Evolutionary conservation across 2,888 invertebrate genomes (phyloP).

Genomic region (Diploptera punctata): DNA sequence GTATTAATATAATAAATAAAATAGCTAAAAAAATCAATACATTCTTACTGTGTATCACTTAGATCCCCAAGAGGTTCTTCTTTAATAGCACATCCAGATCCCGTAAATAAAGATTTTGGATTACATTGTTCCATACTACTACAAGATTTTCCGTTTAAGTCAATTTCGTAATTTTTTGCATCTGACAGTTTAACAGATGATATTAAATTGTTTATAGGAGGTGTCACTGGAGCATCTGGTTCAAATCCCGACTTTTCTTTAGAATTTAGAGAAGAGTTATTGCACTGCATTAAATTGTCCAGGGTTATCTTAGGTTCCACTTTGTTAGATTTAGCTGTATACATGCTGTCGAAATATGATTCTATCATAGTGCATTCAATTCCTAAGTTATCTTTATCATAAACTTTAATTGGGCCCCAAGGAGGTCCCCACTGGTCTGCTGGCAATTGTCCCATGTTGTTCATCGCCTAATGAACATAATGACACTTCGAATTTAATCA

Average conservation of each 20-base stretch:
- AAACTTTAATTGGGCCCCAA: constrained; percentile 30
- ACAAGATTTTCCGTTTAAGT: constrained; percentile 1
- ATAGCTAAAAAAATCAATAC: background rate
- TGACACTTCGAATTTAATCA: background rate
- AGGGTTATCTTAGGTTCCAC: background rate
- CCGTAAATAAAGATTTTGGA: constrained; percentile 7
- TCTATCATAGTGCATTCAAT: constrained; percentile 11
- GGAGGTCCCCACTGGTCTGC: constrained; percentile 28
- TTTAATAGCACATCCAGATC: constrained; percentile 7
- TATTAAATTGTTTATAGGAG: background rate
- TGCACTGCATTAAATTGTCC: background rate
- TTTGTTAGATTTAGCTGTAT: background rate
- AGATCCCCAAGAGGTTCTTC: constrained; percentile 16
- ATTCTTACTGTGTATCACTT: constrained; percentile 5
- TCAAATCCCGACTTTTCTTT: constrained; percentile 30
- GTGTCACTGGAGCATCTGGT: constrained; percentile 12
- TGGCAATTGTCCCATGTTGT: constrained; percentile 33
- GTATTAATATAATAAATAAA: background rate
- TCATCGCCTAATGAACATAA: constrained; percentile 22
- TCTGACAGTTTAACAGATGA: background rate
- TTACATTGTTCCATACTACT: background rate
- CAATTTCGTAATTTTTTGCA: background rate
- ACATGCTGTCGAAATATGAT: constrained; percentile 23
- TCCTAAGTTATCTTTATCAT: constrained; percentile 24
- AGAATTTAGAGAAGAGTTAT: background rate